phyloP scores from a whole-genome alignment of 1,140 invertebrate species.

The Zeugodacus cucurbitae region DNA sequence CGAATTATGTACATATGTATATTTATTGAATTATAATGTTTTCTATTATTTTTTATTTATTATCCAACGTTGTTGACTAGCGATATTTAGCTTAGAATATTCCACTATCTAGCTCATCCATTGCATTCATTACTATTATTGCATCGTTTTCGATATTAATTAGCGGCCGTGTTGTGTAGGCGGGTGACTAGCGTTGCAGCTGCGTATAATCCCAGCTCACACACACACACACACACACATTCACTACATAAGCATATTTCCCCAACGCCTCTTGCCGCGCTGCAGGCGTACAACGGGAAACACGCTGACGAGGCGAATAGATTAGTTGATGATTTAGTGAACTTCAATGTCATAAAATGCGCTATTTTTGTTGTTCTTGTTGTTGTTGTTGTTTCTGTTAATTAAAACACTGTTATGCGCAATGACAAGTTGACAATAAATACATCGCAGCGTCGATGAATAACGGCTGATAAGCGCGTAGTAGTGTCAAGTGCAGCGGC shows the following conservation, averaged over 20 bases:
- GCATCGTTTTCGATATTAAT: not conserved
- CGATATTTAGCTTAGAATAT: too few species aligned
- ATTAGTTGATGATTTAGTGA: constrained; percentile 6
- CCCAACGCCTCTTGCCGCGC: not conserved
- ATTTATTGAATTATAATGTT: too few species aligned
- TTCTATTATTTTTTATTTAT: too few species aligned
- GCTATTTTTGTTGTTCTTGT: not conserved
- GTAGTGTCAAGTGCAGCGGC: not conserved
- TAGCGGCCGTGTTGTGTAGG: not conserved
- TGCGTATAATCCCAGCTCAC: not conserved
- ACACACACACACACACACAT: not conserved
- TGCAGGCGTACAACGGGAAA: too few species aligned
- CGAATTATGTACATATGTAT: not conserved
- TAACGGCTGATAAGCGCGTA: constrained; percentile 3
- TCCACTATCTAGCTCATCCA: not conserved
- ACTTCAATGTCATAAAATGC: not conserved
- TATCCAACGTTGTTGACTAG: too few species aligned
- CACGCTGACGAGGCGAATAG: not conserved
- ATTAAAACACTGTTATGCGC: constrained; percentile 30
- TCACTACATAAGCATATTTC: not conserved
- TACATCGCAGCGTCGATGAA: not conserved
- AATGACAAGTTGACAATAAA: not conserved
- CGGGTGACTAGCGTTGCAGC: not conserved
- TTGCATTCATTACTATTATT: not conserved
- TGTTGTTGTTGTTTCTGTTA: not conserved